phyloP scores from a whole-genome alignment of 2,113 vertebrate genomes.

The Dendrocopos noguchii region DNA sequence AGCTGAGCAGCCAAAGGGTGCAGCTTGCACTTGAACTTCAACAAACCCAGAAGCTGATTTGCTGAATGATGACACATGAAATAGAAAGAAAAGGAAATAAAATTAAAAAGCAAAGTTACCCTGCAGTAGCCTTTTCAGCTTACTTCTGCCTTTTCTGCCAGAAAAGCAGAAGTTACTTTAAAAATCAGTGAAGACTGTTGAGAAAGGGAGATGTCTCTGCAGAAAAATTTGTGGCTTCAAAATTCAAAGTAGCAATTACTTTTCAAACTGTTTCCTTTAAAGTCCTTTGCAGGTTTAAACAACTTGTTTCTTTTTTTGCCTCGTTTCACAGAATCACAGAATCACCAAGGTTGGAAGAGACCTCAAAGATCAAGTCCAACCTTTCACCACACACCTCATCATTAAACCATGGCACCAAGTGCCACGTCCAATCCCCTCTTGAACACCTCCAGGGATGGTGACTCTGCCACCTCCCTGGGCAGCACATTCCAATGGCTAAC shows the following conservation, averaged over 20 bases:
- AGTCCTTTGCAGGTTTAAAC: not conserved
- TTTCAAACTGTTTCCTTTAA: not conserved
- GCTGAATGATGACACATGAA: not conserved
- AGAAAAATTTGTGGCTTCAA: slow-evolving; percentile 48
- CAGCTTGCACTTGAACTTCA: not conserved
- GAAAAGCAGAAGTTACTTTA: not conserved
- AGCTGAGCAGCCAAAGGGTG: not conserved
- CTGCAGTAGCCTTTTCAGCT: not conserved
- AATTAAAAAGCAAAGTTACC: not conserved
- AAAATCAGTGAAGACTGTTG: not conserved
- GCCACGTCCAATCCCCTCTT: too few species aligned
- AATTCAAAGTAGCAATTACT: slow-evolving; percentile 42
- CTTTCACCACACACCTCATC: too few species aligned
- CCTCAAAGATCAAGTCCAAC: too few species aligned
- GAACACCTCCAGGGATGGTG: too few species aligned
- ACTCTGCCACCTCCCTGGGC: too few species aligned
- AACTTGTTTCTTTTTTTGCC: not conserved
- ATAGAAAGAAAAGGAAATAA: not conserved
- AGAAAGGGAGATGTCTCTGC: not conserved
- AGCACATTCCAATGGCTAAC: too few species aligned
- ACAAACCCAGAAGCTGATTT: not conserved
- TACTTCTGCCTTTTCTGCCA: not conserved
- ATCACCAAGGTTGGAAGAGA: too few species aligned
- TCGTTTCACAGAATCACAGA: not conserved
- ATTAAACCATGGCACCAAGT: too few species aligned